phyloP scores from a whole-genome alignment of 1,140 invertebrate genomes.

The Phymastichus coffea region DNA sequence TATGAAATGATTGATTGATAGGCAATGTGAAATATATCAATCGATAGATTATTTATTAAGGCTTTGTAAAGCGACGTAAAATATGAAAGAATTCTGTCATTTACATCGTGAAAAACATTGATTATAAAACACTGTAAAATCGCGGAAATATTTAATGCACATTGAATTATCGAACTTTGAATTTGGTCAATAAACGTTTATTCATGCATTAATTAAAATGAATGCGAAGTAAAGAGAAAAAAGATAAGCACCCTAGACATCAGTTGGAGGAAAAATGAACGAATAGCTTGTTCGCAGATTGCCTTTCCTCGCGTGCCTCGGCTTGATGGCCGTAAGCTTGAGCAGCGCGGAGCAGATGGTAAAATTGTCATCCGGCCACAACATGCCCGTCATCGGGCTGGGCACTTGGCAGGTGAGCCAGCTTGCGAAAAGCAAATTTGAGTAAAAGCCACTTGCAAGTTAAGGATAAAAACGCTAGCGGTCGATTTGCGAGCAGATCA shows the following conservation, averaged over 20 bases:
- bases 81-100: no score
- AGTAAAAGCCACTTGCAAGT: not conserved
- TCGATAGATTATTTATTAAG: no score
- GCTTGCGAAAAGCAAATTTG: not conserved
- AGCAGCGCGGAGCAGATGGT: conserved; percentile 26
- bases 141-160: not conserved
- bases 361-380: conserved; percentile 46
- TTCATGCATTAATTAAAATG: not conserved
- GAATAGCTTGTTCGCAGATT: not conserved
- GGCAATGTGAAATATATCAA: no score
- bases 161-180: not conserved
- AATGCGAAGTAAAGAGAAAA: no score
- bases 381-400: conserved; percentile 75
- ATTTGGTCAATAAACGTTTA: not conserved
- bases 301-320: not conserved
- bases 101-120: not conserved
- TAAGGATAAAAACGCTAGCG: not conserved
- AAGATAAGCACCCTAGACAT: no score
- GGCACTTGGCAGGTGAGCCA: conserved; percentile 75
- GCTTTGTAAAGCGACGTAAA: no score
- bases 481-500: conserved; percentile 55
- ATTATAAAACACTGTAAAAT: not conserved
- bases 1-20: no score
- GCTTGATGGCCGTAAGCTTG: not conserved
- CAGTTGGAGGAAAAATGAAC: not conserved